These are phyloP conservation scores for Pheosia gnoma DNA, from an alignment of 2,888 invertebrate species.

Conservation along the genomic window DNA sequence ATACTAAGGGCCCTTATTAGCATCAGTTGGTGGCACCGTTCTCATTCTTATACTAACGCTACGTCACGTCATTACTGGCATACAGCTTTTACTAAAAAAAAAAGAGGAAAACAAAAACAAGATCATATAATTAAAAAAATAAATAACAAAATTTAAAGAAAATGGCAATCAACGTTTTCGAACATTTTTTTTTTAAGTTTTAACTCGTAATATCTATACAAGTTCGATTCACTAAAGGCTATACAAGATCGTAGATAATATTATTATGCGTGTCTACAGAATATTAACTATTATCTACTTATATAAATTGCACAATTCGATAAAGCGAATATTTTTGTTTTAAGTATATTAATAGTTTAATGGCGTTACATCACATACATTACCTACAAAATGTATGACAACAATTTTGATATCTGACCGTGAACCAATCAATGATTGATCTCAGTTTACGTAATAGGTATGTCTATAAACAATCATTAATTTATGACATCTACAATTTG, in stretches of 20 bases:
- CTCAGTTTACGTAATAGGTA: too few relatives aligned
- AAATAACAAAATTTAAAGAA: slow-evolving; percentile 73
- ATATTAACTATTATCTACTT: slow-evolving; percentile 71
- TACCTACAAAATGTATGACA: too few relatives aligned
- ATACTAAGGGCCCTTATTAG: too few relatives aligned
- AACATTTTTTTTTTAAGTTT: slow-evolving; percentile 36
- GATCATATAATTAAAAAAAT: slow-evolving; percentile 75
- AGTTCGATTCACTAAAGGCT: slow-evolving; percentile 45
- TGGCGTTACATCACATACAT: slow-evolving; percentile 32
- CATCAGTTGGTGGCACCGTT: slow-evolving; percentile 24
- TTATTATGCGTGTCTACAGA: slow-evolving; percentile 69
- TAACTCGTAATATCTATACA: slow-evolving; percentile 57
- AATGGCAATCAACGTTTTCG: slow-evolving; percentile 63
- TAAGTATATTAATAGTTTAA: slow-evolving; percentile 39
- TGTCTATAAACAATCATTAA: too few relatives aligned
- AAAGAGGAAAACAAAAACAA: slow-evolving; percentile 62
- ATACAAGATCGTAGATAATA: slow-evolving; percentile 53
- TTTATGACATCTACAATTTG: too few relatives aligned
- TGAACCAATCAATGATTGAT: too few relatives aligned
- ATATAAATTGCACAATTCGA: slow-evolving; percentile 82
- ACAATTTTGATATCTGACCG: too few relatives aligned
- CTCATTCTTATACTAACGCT: slow-evolving; percentile 49
- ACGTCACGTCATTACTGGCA: slow-evolving; percentile 78
- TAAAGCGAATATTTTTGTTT: slow-evolving; percentile 74
- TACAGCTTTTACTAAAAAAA: slow-evolving; percentile 59